Conservation (phyloP, 2,797 vertebrate species). For the Picus viridis region DNA sequence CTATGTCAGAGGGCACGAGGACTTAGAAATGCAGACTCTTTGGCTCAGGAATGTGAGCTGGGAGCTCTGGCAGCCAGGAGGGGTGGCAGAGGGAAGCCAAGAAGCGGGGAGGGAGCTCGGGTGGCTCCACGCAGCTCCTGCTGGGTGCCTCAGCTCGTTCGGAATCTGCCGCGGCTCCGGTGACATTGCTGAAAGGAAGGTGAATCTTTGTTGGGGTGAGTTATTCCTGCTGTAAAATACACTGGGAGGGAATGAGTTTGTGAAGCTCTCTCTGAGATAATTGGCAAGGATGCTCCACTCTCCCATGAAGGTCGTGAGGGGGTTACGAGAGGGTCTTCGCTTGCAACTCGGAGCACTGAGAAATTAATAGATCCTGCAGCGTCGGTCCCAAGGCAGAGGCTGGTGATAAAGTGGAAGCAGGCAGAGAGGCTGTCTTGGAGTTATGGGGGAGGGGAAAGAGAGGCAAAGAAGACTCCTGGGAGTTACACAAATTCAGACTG, state of each 20-base stretch:
- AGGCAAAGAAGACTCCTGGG: not conserved
- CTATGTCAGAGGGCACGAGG: slow-evolving; percentile 38
- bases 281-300: slow-evolving; percentile 63
- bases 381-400: slow-evolving; percentile 54
- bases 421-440: not conserved
- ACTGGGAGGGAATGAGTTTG: slow-evolving; percentile 69
- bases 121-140: not conserved
- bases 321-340: slow-evolving; percentile 60
- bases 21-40: slow-evolving; percentile 10
- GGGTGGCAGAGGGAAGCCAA: not conserved
- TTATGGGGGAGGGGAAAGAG: not conserved
- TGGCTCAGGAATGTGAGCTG: not conserved
- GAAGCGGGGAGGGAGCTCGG: not conserved
- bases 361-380: slow-evolving; percentile 67
- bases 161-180: slow-evolving; percentile 26
- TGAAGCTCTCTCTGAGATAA: slow-evolving; percentile 69
- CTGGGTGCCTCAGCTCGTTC: slow-evolving; percentile 30
- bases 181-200: slow-evolving; percentile 77
- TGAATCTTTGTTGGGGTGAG: slow-evolving; percentile 64
- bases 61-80: slow-evolving; percentile 11
- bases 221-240: slow-evolving; percentile 58
- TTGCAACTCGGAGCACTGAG: slow-evolving; percentile 57
- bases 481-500: not conserved
- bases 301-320: slow-evolving; percentile 69
- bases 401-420: slow-evolving; percentile 49